Evolutionary conservation across 2,888 invertebrate genomes (phyloP), one percentile per base, ranked within the genome.

Genomic region (Andrena fulva): DNA sequence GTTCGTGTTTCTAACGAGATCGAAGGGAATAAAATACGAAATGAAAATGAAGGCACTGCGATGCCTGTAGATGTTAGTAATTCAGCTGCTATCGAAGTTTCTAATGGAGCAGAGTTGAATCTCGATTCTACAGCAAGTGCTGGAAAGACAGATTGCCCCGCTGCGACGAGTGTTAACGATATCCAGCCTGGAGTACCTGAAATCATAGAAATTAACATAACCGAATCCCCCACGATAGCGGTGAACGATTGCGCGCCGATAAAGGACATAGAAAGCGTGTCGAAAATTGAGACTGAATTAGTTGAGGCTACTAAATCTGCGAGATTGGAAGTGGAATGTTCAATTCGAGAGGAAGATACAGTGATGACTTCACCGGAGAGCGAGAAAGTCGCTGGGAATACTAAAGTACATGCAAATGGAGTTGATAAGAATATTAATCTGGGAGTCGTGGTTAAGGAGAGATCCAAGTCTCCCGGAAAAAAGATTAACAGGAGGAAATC

Each of bases 381-480:
- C 20, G 31, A 8, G 50, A 27, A n/a, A 8, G 16, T 6, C 48
- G 56, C 42, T 12, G 60, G n/a, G 20, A 56, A 62, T 12, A 62
- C 74, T 16, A 56, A 59, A 75, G 64, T 10, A 8, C 52, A 59
- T 29, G 52, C 29, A n/a, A 75, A 63, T 10, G 50, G 48, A 54
- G 63, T 52, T 10, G 50, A 69, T 12, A 74, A 35, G 33, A 74
- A 7, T 16, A 52, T 54, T 33, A 62, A 66, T 8, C 16, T 42
- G 3, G 54, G 27, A 20, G 29, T 20, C 10, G 27, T 56, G 42
- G 54, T 66, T 0, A 91, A 83, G 80, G 71, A 80, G 3, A 91
- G 93, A 85, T 88, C 93, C 5, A 93, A 86, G 80, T 94, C 94
- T 10, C 93, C 93, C 1, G 73, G 90, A 0, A 94, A 93, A 72